Percentiles rank a stretch among this genome's conserved stretches.
phyloP scores from a whole-genome alignment of 2,113 vertebrate genomes.

The Catharus fuscescens region DNA sequence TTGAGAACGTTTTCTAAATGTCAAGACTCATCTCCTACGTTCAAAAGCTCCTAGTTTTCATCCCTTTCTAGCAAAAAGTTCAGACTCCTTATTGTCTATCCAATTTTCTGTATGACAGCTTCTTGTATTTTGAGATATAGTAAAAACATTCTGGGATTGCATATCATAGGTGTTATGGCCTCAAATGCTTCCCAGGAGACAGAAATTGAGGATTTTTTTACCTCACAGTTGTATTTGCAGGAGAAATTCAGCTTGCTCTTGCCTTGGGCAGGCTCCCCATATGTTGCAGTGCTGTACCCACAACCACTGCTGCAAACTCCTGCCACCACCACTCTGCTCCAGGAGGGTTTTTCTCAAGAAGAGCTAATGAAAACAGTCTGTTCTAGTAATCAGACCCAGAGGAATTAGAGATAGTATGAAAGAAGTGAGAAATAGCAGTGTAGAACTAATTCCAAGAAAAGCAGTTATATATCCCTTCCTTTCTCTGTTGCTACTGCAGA shows the following conservation, averaged over 20 bases:
- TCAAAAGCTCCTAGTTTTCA: not conserved
- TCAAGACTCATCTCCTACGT: not conserved
- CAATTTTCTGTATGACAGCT: not conserved
- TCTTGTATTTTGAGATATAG: not conserved
- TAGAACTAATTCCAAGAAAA: not conserved
- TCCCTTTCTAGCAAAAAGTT: not conserved
- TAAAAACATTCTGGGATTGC: not conserved
- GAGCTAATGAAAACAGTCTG: not conserved
- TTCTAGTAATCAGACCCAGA: not conserved
- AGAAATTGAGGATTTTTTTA: not conserved
- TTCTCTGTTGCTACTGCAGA: not conserved
- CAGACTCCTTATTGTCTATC: not conserved
- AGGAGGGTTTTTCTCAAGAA: not conserved
- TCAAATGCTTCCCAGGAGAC: not conserved
- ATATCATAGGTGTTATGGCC: not conserved
- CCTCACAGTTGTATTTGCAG: not conserved
- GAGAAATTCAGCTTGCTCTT: not conserved
- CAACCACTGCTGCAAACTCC: not conserved
- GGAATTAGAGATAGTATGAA: not conserved
- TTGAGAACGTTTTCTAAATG: not conserved
- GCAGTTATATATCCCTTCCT: not conserved
- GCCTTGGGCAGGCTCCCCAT: not conserved
- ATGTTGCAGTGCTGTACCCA: not conserved
- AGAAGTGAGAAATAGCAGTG: not conserved
- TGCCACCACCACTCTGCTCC: not conserved